Evolutionary conservation across 2,888 invertebrate species (phyloP).

Genomic region (Spialia ferax): DNA sequence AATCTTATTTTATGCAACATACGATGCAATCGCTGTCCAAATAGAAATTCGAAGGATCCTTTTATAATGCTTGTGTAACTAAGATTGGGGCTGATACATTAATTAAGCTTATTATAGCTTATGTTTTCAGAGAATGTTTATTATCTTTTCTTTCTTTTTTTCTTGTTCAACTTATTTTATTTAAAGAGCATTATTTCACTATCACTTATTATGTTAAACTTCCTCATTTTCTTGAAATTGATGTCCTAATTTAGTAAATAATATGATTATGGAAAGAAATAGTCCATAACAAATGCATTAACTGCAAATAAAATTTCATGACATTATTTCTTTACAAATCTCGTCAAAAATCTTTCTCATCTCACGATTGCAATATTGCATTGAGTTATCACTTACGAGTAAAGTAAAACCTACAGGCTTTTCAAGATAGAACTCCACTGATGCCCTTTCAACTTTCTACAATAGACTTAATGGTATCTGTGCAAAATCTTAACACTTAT

Average conservation of each 20-base stretch:
- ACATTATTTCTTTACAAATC: no score
- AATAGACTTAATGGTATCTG: slow-evolving; percentile 32
- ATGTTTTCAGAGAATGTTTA: not conserved
- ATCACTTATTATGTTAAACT: no score
- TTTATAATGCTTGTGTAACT: slow-evolving; percentile 33
- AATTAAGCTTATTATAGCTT: not conserved
- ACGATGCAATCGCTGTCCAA: slow-evolving; percentile 46
- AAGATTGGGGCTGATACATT: slow-evolving; percentile 2
- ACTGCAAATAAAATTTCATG: no score
- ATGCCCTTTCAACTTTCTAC: slow-evolving; percentile 26
- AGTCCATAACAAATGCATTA: no score
- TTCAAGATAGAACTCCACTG: slow-evolving; percentile 16
- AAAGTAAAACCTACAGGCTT: slow-evolving; percentile 19
- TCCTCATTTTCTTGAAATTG: no score
- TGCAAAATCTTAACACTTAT: slow-evolving; percentile 26
- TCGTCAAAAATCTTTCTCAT: not conserved
- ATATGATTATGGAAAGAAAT: no score
- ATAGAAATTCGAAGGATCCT: slow-evolving; percentile 35
- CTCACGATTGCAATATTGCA: not conserved
- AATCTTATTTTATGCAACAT: slow-evolving; percentile 55
- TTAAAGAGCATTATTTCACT: not conserved
- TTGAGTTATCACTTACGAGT: not conserved
- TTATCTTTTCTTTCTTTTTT: not conserved
- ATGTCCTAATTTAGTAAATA: no score
- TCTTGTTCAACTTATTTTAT: not conserved